Percentiles rank a stretch among this genome's conserved stretches.
phyloP scores from a whole-genome alignment of 2,113 vertebrate genomes.

The Puffinus mauretanicus region DNA sequence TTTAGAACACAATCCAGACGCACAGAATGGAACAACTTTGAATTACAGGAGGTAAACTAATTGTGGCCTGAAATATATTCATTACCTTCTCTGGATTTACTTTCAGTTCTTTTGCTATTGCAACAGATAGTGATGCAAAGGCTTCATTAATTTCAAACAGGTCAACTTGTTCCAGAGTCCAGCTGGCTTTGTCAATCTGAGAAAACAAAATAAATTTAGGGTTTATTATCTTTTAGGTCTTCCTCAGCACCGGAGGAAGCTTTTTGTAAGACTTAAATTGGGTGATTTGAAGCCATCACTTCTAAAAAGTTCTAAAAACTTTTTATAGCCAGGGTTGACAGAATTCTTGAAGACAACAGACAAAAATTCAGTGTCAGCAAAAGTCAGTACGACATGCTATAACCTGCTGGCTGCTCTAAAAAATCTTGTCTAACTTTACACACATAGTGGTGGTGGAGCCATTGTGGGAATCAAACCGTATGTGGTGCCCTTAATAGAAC shows the following conservation, averaged over 20 bases:
- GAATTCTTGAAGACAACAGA: neutral
- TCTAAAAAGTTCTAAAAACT: neutral
- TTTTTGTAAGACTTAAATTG: neutral
- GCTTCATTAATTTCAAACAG: conserved; percentile 97
- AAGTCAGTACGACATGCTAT: neutral
- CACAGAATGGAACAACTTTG: neutral
- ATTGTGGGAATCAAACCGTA: neutral
- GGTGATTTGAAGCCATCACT: neutral
- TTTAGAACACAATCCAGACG: neutral
- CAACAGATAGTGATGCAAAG: conserved; percentile 84
- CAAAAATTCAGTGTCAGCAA: neutral
- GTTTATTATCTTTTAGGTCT: neutral
- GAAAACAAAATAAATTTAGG: neutral
- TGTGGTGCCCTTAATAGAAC: neutral
- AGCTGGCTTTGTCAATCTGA: conserved; percentile 89
- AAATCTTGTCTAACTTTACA: neutral
- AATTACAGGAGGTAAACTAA: neutral
- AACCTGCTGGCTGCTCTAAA: neutral
- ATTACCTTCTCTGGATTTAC: conserved; percentile 88
- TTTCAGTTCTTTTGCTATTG: conserved; percentile 87
- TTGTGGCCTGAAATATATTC: rapidly evolving
- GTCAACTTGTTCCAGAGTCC: conserved; percentile 89
- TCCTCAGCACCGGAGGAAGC: neutral
- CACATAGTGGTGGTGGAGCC: rapidly evolving
- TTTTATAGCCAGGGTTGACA: neutral